Evolutionary conservation across 2,113 vertebrate species (phyloP).

Genomic region (Mola mola): DNA sequence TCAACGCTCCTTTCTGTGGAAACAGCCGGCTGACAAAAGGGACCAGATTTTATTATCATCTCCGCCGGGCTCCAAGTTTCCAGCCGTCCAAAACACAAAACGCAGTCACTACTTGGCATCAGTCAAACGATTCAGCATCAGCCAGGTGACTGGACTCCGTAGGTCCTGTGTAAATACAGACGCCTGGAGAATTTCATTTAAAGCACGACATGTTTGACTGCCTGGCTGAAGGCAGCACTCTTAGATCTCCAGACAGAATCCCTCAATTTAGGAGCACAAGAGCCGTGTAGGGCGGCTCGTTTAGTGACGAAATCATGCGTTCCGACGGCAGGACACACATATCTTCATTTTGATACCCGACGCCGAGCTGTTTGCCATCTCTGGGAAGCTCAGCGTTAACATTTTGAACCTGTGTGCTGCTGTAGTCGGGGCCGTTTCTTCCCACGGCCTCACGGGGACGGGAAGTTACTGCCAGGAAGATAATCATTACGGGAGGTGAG

Average conservation of each 20-base stretch:
- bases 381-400: constrained; percentile 24
- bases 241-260: neutral
- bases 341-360: constrained; percentile 10
- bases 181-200: neutral
- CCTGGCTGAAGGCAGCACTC: neutral
- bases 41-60: constrained; percentile 28
- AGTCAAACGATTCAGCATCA: too few relatives aligned
- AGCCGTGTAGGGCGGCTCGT: constrained; percentile 19
- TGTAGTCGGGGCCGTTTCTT: constrained; percentile 15
- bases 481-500: constrained; percentile 7
- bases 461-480: neutral
- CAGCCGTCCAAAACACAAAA: neutral
- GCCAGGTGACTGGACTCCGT: too few relatives aligned
- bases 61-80: constrained; percentile 11
- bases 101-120: constrained; percentile 4
- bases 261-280: constrained; percentile 1
- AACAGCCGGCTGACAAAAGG: constrained; percentile 35
- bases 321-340: constrained; percentile 20
- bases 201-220: neutral
- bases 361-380: constrained; percentile 5
- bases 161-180: too few relatives aligned
- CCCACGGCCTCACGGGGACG: neutral
- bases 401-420: constrained; percentile 31
- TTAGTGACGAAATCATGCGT: neutral
- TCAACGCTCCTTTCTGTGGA: constrained; percentile 54